phyloP scores from a whole-genome alignment of 2,797 vertebrate species.

The Clarias laeviceps region DNA sequence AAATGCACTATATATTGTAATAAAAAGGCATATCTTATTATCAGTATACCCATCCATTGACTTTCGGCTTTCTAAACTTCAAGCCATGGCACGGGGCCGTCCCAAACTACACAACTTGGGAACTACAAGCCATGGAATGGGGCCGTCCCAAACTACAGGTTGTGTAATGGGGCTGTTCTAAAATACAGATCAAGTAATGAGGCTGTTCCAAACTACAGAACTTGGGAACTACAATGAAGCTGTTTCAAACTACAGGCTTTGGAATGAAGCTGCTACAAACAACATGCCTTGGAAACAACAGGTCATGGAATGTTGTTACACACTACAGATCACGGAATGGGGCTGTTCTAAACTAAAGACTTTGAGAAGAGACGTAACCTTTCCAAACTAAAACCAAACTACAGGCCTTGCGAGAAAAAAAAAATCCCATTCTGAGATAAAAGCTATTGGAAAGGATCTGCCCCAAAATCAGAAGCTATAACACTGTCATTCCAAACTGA shows the following conservation, averaged over 20 bases:
- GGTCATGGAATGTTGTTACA: neutral
- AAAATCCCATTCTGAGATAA: too few species aligned
- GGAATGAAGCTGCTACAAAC: neutral
- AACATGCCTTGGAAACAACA: too few species aligned
- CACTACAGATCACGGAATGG: neutral
- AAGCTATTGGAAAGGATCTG: too few species aligned
- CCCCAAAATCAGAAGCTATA: too few species aligned
- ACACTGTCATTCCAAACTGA: neutral
- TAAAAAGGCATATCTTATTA: neutral
- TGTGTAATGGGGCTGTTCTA: neutral
- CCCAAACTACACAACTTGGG: neutral
- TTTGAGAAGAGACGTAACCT: too few species aligned
- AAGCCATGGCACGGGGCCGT: neutral
- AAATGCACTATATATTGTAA: neutral
- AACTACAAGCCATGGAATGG: neutral
- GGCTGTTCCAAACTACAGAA: accelerated
- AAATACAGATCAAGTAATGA: accelerated
- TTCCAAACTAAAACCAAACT: too few species aligned
- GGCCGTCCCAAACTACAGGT: neutral
- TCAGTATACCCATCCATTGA: neutral
- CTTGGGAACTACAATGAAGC: neutral
- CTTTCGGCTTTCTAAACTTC: neutral
- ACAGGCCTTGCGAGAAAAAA: too few species aligned
- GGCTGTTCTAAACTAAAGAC: neutral
- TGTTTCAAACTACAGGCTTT: neutral